Conservation (phyloP, 1,140 invertebrate species). For the Drosophila grimshawi region DNA sequence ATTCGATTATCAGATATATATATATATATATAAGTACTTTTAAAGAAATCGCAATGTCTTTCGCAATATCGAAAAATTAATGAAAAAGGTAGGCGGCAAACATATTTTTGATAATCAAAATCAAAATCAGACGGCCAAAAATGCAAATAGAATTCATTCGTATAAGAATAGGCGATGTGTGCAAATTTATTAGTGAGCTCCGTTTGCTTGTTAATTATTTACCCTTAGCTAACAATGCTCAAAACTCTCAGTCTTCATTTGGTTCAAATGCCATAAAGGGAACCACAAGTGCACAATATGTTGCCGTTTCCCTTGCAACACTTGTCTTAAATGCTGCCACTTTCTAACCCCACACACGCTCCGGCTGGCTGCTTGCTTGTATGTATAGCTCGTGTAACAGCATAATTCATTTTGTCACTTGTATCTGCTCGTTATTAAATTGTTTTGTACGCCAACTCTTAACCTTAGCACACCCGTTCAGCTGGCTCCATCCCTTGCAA, state of each 20-base stretch:
- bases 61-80: too few species aligned
- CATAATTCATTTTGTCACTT: conserved; percentile 82
- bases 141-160: too few species aligned
- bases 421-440: conserved; percentile 79
- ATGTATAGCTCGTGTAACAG: conserved; percentile 64
- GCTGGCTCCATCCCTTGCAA: conserved; percentile 3
- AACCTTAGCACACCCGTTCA: conserved; percentile 39
- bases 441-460: conserved; percentile 68
- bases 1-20: too few species aligned
- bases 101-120: too few species aligned
- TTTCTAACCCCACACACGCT: neutral
- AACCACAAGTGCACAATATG: conserved; percentile 5
- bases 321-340: neutral
- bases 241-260: neutral
- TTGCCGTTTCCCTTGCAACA: neutral
- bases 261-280: neutral
- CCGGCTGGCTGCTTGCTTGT: neutral
- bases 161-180: too few species aligned
- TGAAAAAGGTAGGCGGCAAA: too few species aligned
- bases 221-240: too few species aligned
- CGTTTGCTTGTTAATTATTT: neutral
- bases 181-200: neutral
- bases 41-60: too few species aligned
- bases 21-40: too few species aligned
- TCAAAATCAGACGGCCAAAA: too few species aligned